These are phyloP conservation scores for Mustelus asterias DNA, from an alignment of 2,113 vertebrate genomes.

Conservation along the genomic window DNA sequence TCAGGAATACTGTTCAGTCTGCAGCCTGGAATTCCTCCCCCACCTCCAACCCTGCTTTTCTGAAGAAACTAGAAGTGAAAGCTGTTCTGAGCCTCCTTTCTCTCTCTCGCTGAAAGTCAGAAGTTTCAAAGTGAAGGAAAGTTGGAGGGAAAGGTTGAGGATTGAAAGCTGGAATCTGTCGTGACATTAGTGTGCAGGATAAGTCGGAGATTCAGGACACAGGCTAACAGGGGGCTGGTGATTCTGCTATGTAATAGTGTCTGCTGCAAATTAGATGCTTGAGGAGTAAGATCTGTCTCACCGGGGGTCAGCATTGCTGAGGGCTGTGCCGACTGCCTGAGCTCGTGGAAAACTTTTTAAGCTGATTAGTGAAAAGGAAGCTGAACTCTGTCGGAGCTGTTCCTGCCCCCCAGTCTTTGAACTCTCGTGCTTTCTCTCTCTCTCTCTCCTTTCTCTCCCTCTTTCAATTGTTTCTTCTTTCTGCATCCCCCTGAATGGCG, in stretches of 20 bases:
- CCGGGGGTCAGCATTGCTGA: neutral
- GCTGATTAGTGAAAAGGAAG: neutral
- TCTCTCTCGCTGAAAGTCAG: conserved; percentile 15
- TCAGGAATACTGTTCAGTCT: conserved; percentile 34
- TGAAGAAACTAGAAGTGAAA: neutral
- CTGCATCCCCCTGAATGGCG: neutral
- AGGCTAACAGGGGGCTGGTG: neutral
- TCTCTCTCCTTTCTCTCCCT: neutral
- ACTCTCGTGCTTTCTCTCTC: neutral
- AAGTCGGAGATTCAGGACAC: neutral
- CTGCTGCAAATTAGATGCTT: neutral
- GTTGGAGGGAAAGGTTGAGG: neutral
- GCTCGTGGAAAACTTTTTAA: neutral
- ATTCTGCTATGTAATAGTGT: neutral
- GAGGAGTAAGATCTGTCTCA: neutral
- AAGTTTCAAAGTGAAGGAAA: conserved; percentile 15
- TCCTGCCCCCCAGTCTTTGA: neutral
- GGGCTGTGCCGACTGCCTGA: neutral
- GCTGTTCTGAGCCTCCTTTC: neutral
- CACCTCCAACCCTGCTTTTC: neutral
- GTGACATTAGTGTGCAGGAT: neutral
- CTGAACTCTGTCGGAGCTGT: neutral
- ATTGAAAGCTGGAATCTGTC: neutral
- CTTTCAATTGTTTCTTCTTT: neutral
- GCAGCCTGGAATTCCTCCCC: neutral